A percentile compares a stretch with the other conserved stretches of the same genome.
Evolutionary conservation across 1,140 invertebrate species (phyloP).

Genomic region (Thaumetopoea pityocampa): DNA sequence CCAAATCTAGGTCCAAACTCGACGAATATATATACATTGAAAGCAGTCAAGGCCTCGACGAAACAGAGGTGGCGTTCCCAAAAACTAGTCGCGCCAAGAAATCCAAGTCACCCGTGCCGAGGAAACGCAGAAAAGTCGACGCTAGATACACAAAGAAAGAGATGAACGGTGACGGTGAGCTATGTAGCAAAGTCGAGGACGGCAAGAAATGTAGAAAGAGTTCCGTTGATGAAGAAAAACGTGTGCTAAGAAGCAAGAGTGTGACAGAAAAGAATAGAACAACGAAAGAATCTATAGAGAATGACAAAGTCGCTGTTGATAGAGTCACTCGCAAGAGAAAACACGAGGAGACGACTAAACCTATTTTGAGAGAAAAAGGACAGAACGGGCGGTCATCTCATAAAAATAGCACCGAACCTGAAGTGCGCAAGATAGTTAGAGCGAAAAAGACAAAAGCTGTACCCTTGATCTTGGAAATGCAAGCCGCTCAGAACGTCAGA

Average conservation of each 20-base stretch:
- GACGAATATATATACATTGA: slow-evolving; percentile 67
- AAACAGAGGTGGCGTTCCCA: slow-evolving; percentile 57
- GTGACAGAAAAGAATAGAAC: slow-evolving; percentile 30
- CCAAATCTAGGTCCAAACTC: slow-evolving; percentile 58
- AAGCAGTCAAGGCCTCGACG: slow-evolving; percentile 57
- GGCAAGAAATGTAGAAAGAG: background rate
- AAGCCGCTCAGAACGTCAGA: slow-evolving; percentile 32
- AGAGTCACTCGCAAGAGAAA: slow-evolving; percentile 46
- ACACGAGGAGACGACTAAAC: slow-evolving; percentile 49
- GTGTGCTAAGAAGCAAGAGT: slow-evolving; percentile 19
- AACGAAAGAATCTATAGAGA: slow-evolving; percentile 66
- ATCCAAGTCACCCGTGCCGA: slow-evolving; percentile 43
- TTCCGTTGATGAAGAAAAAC: slow-evolving; percentile 14
- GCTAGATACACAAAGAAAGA: slow-evolving; percentile 8
- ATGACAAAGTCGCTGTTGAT: slow-evolving; percentile 43
- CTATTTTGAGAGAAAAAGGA: slow-evolving; percentile 56
- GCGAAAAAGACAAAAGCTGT: slow-evolving; percentile 33
- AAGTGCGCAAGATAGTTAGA: slow-evolving; percentile 38
- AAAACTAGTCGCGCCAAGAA: slow-evolving; percentile 46
- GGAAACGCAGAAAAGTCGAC: slow-evolving; percentile 42
- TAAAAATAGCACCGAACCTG: slow-evolving; percentile 29
- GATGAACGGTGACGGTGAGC: slow-evolving; percentile 26
- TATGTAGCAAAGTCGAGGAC: slow-evolving; percentile 27
- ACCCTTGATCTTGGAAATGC: slow-evolving; percentile 23
- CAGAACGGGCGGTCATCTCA: slow-evolving; percentile 46